Conservation (phyloP, 2,888 invertebrate genomes). For the Chymomyza procnemis region DNA sequence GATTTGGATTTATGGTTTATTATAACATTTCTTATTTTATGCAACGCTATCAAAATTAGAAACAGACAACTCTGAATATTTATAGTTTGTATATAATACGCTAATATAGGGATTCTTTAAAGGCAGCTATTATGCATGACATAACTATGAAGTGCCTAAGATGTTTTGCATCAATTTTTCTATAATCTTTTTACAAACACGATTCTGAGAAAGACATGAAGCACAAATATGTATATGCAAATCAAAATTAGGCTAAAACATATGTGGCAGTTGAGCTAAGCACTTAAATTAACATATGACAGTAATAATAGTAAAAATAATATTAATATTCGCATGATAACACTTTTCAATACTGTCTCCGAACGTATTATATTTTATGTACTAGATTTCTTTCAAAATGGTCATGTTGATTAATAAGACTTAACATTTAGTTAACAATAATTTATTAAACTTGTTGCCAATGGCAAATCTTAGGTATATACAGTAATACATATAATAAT, state of each 20-base stretch:
- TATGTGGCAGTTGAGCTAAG: constrained; percentile 63
- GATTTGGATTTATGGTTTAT: neutral
- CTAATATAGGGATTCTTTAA: constrained; percentile 1
- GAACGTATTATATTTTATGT: constrained; percentile 15
- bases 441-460: constrained; percentile 32
- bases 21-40: neutral
- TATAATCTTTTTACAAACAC: constrained; percentile 5
- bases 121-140: constrained; percentile 12
- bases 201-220: neutral
- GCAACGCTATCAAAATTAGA: neutral
- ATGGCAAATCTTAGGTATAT: constrained; percentile 24
- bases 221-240: neutral
- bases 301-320: constrained; percentile 26
- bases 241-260: constrained; percentile 40
- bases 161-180: neutral
- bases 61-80: neutral
- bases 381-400: constrained; percentile 36
- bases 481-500: constrained; percentile 48
- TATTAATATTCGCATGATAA: constrained; percentile 16
- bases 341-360: constrained; percentile 56
- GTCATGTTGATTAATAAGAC: constrained; percentile 54
- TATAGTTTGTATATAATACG: constrained; percentile 3
- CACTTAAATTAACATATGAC: constrained; percentile 51
- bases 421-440: constrained; percentile 70
- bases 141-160: neutral